A percentile compares a stretch with the other conserved stretches of the same genome.
Conservation (phyloP, 2,113 vertebrate genomes). For the Peromyscus maniculatus region DNA sequence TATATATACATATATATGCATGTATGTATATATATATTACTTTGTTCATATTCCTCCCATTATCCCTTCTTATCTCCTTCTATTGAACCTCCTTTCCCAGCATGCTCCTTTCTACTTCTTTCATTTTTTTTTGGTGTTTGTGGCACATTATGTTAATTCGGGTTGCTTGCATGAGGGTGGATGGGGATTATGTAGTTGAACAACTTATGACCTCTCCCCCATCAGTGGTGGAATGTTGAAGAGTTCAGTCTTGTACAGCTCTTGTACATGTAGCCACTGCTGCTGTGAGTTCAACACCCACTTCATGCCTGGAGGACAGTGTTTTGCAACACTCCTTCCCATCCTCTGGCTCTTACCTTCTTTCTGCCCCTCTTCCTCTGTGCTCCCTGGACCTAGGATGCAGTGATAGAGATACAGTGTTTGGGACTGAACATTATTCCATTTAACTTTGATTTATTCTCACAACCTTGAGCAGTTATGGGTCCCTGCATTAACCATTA, state of each 20-base stretch:
- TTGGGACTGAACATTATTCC: neutral
- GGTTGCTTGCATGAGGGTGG: neutral
- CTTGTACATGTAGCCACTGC: neutral
- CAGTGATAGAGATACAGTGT: neutral
- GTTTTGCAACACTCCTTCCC: neutral
- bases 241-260: neutral
- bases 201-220: no score
- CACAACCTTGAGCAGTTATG: neutral
- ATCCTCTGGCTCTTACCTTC: neutral
- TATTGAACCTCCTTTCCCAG: neutral
- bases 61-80: neutral
- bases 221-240: neutral
- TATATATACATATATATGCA: neutral
- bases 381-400: neutral
- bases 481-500: no score
- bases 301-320: neutral
- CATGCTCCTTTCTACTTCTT: neutral
- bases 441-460: neutral
- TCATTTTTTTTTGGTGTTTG: neutral
- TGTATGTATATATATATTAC: accelerated
- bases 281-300: neutral
- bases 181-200: neutral
- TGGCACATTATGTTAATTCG: neutral
- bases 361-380: neutral
- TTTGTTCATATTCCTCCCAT: neutral